Evolutionary conservation across 2,113 vertebrate species (phyloP).

Genomic region (Periophthalmodon schlosseri): DNA sequence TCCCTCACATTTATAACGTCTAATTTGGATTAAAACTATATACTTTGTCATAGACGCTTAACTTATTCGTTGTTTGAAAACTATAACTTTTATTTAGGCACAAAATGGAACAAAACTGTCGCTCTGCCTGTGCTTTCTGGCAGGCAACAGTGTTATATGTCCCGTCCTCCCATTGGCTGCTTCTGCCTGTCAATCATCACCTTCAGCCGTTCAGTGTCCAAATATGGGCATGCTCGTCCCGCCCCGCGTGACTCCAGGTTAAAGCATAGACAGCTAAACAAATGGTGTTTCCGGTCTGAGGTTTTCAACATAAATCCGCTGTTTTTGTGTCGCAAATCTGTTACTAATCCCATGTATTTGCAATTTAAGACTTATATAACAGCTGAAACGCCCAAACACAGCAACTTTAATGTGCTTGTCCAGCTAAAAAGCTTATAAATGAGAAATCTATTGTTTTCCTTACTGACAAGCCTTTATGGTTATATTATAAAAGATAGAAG

Average conservation of each 20-base stretch:
- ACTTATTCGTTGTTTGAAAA: neutral
- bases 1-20: neutral
- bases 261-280: neutral
- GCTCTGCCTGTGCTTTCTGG: conserved; percentile 62
- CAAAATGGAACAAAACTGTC: conserved; percentile 49
- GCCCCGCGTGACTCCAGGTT: conserved; percentile 34
- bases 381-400: neutral
- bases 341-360: neutral
- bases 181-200: conserved; percentile 37
- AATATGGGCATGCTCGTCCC: conserved; percentile 36
- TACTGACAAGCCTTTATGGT: no score
- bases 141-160: conserved; percentile 57
- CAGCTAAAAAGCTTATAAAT: neutral
- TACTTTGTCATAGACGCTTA: neutral
- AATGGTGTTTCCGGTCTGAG: conserved; percentile 24
- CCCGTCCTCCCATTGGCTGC: conserved; percentile 40
- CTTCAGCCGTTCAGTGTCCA: conserved; percentile 53
- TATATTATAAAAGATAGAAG: no score
- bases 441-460: neutral
- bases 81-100: conserved; percentile 40
- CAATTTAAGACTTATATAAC: neutral
- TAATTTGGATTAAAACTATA: neutral
- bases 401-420: neutral
- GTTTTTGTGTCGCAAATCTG: neutral
- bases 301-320: conserved; percentile 37